phyloP scores from a whole-genome alignment of 64 coral and sea anemone species.

The Pocillopora verrucosa region DNA sequence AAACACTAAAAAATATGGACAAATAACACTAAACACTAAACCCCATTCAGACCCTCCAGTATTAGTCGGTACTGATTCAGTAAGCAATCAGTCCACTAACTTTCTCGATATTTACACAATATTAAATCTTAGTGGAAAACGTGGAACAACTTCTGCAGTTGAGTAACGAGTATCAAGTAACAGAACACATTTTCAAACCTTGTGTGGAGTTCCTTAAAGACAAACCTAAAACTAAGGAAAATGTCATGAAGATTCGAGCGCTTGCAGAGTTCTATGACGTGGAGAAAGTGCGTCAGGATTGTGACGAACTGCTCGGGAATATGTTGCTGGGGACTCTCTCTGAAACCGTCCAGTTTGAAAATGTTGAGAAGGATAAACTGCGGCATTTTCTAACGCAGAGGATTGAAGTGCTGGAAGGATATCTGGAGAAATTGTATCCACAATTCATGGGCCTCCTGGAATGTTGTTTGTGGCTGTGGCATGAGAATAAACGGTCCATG shows the following conservation, averaged over 20 bases:
- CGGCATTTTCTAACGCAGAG: background rate
- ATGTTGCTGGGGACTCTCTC: background rate
- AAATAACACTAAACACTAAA: no score
- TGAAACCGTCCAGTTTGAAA: background rate
- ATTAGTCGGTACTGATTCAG: no score
- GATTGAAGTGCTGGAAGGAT: background rate
- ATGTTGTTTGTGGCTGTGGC: background rate
- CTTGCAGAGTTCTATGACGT: background rate
- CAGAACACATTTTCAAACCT: background rate
- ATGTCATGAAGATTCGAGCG: background rate
- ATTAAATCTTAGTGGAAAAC: background rate
- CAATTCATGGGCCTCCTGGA: slow-evolving; percentile 5
- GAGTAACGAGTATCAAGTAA: slow-evolving; percentile 1
- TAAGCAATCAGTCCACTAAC: no score
- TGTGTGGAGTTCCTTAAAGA: background rate
- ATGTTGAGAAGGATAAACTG: background rate
- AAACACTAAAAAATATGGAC: no score
- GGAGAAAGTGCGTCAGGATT: background rate
- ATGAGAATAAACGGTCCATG: background rate
- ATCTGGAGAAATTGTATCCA: slow-evolving; percentile 13
- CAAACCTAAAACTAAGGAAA: background rate
- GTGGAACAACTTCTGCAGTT: background rate
- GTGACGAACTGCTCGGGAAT: background rate
- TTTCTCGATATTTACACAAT: no score
- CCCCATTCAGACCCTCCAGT: no score